Conservation (phyloP, 2,113 vertebrate genomes). For the Helogale parvula region DNA sequence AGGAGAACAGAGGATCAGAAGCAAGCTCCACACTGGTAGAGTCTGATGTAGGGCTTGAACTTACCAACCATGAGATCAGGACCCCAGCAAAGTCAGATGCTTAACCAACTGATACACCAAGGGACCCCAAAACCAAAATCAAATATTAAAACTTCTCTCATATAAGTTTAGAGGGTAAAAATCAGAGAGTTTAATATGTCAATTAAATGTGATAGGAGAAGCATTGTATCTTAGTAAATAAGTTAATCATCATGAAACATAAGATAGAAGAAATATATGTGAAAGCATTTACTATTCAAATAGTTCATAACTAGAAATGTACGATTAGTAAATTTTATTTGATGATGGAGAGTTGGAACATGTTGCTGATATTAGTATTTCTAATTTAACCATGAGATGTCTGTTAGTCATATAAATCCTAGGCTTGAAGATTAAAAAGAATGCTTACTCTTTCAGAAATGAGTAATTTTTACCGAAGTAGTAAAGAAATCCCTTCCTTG, state of each 20-base stretch:
- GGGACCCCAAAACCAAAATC: neutral
- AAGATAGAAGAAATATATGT: neutral
- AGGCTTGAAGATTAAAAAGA: neutral
- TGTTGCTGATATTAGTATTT: neutral
- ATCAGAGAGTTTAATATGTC: neutral
- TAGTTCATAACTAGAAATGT: conserved; percentile 28
- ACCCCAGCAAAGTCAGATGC: too few relatives aligned
- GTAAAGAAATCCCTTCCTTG: neutral
- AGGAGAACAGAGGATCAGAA: too few relatives aligned
- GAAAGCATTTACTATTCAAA: neutral
- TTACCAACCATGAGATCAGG: too few relatives aligned
- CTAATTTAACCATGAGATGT: neutral
- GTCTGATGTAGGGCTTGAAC: too few relatives aligned
- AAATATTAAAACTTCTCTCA: neutral
- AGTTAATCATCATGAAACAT: neutral
- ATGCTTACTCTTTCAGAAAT: neutral
- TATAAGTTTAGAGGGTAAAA: neutral
- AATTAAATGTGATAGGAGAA: neutral
- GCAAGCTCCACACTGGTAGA: too few relatives aligned
- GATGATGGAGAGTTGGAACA: conserved; percentile 9
- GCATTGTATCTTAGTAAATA: neutral
- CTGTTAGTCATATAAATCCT: neutral
- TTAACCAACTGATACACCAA: too few relatives aligned
- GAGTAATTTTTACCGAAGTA: neutral
- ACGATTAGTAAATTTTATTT: conserved; percentile 1